A percentile compares a stretch with the other conserved stretches of the same genome.
Conservation (phyloP, 2,888 invertebrate genomes). For the Griposia aprilina region DNA sequence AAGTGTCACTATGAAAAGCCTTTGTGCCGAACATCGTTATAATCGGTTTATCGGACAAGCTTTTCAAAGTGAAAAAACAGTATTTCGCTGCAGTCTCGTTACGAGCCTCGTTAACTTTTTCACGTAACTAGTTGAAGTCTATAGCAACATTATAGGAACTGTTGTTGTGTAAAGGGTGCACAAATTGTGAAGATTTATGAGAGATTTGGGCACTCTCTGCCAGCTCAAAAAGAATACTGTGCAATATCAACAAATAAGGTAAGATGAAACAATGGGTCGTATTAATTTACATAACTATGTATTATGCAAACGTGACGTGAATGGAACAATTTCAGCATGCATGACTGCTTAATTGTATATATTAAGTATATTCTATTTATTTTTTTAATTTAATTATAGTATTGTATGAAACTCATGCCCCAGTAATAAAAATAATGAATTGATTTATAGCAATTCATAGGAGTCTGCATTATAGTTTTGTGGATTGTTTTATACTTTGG, state of each 20-base stretch:
- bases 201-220: background rate
- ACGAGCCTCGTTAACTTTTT: constrained; percentile 57
- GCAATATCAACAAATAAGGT: constrained; percentile 1
- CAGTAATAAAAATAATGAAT: background rate
- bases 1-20: constrained; percentile 62
- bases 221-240: background rate
- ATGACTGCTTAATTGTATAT: constrained; percentile 12
- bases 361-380: too few relatives aligned
- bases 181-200: background rate
- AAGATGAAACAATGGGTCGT: constrained; percentile 11
- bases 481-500: background rate
- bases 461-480: background rate
- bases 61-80: constrained; percentile 71
- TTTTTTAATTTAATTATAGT: background rate
- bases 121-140: constrained; percentile 26
- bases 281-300: constrained; percentile 19
- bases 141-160: background rate
- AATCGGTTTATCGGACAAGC: constrained; percentile 79
- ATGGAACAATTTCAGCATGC: background rate
- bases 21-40: constrained; percentile 70
- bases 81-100: constrained; percentile 65
- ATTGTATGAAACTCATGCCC: background rate
- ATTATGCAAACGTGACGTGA: background rate
- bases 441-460: background rate
- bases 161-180: background rate